These are phyloP conservation scores for Anguilla anguilla DNA, from an alignment of 2,797 vertebrate genomes.

Conservation along the genomic window DNA sequence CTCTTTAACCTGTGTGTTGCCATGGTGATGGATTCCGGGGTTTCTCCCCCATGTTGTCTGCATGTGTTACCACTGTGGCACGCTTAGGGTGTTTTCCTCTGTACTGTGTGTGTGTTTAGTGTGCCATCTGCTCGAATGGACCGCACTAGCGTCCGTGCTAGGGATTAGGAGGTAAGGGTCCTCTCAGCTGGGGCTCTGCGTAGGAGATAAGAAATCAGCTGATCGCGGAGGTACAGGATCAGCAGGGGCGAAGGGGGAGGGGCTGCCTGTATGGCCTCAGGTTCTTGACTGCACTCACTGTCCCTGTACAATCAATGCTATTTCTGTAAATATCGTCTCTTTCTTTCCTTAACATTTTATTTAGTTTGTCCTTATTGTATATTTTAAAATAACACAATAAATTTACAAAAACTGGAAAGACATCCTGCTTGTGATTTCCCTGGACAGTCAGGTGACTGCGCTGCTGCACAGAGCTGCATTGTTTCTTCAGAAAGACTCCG, in stretches of 20 bases:
- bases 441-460: not conserved
- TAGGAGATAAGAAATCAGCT: not conserved
- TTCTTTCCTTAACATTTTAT: conserved; percentile 62
- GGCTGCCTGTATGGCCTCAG: conserved; percentile 3
- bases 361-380: conserved; percentile 71
- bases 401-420: conserved; percentile 67
- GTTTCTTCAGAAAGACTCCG: not conserved
- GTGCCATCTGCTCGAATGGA: conserved; percentile 6
- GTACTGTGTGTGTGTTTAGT: not conserved
- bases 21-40: not conserved
- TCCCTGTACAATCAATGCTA: conserved; percentile 53
- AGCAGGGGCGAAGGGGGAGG: not conserved
- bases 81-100: not conserved
- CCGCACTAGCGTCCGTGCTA: not conserved
- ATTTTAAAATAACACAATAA: conserved; percentile 75
- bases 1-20: not conserved
- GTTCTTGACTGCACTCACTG: conserved; percentile 21
- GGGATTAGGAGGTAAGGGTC: not conserved
- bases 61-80: not conserved
- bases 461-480: not conserved
- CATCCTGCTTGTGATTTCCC: conserved; percentile 4
- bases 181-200: not conserved
- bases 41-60: not conserved
- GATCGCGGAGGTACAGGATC: not conserved
- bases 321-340: conserved; percentile 65